Conservation (phyloP, 2,888 invertebrate species). For the Allygus modestus region DNA sequence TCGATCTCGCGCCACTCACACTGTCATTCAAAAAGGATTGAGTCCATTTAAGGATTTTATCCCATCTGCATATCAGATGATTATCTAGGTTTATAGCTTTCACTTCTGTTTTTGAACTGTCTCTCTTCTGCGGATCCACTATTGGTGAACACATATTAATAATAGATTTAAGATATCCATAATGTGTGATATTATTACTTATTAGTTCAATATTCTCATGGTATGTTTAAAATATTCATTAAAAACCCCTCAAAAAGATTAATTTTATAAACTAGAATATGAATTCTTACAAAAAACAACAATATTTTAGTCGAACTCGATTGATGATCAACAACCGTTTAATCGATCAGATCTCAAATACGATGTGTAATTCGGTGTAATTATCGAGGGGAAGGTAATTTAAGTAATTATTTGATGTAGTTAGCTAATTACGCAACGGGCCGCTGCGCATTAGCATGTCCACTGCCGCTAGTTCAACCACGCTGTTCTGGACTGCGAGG, state of each 20-base stretch:
- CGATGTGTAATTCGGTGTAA: neutral
- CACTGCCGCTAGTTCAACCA: neutral
- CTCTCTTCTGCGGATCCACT: neutral
- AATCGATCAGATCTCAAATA: neutral
- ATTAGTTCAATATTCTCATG: no score
- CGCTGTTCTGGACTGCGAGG: neutral
- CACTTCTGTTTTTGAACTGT: neutral
- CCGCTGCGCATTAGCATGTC: neutral
- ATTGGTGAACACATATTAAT: no score
- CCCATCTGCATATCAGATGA: neutral
- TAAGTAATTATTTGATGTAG: neutral
- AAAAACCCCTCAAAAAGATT: no score
- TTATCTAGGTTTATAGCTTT: neutral
- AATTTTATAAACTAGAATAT: no score
- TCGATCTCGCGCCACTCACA: neutral
- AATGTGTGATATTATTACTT: no score
- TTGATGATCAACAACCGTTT: neutral
- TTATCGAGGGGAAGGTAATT: neutral
- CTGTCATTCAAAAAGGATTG: neutral
- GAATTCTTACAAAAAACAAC: no score
- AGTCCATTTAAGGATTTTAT: neutral
- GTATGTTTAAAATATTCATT: no score
- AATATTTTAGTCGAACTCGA: neutral
- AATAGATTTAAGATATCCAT: no score
- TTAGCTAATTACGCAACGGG: constrained; percentile 22